Conservation (phyloP, 2,797 vertebrate species). For the Sylvia borin region DNA sequence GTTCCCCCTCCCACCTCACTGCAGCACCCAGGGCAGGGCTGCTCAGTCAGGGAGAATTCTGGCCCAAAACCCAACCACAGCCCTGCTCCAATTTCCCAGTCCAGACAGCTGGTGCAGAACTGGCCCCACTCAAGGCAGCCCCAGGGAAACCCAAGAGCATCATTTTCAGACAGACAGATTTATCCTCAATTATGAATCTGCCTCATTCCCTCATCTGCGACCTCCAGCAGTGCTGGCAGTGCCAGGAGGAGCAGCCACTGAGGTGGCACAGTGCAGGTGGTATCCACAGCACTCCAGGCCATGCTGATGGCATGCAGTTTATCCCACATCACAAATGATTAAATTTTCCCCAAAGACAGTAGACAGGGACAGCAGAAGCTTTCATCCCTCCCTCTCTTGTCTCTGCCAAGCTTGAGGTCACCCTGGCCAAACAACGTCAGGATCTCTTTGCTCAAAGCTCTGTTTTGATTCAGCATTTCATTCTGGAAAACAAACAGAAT, state of each 20-base stretch:
- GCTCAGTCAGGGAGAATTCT: neutral
- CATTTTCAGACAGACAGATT: neutral
- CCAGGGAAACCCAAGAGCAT: neutral
- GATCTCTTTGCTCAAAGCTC: neutral
- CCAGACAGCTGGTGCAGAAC: neutral
- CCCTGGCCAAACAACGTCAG: neutral
- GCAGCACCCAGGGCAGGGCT: neutral
- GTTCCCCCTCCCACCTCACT: neutral
- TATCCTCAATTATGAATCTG: neutral
- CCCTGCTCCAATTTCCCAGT: neutral
- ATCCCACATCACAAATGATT: neutral
- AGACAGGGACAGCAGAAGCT: neutral
- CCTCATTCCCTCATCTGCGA: neutral
- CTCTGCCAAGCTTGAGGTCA: constrained; percentile 2
- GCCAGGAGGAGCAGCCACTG: neutral
- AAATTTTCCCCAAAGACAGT: neutral
- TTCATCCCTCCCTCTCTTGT: neutral
- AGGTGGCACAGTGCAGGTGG: neutral
- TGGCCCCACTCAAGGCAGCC: neutral
- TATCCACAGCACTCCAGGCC: neutral
- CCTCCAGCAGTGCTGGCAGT: neutral
- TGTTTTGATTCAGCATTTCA: neutral
- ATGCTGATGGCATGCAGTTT: neutral
- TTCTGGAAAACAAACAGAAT: neutral
- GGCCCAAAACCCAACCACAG: neutral